These are phyloP conservation scores for Helicolenus hilgendorfi DNA, from an alignment of 2,797 vertebrate genomes.

Conservation along the genomic window DNA sequence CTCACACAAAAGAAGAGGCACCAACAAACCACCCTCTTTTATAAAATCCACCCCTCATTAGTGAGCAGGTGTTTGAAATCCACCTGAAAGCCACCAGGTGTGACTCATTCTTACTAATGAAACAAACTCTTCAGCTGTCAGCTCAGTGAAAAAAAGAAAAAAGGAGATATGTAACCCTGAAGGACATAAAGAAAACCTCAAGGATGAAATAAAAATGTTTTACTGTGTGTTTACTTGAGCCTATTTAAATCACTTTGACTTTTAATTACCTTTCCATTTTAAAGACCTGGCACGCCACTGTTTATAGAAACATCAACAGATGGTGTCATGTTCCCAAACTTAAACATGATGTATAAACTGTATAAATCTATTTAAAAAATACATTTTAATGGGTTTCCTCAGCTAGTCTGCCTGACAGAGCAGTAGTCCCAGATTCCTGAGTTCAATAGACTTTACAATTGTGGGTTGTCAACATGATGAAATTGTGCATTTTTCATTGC, in stretches of 20 bases:
- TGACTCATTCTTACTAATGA: not conserved
- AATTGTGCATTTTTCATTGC: slow-evolving; percentile 50
- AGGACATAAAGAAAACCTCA: not conserved
- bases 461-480: slow-evolving; percentile 19
- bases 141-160: slow-evolving; percentile 7
- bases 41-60: slow-evolving; percentile 20
- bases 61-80: slow-evolving; percentile 14
- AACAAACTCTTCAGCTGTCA: not conserved
- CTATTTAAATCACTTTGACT: slow-evolving; percentile 28
- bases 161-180: not conserved
- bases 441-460: slow-evolving; percentile 17
- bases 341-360: slow-evolving; percentile 9
- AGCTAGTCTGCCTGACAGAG: not conserved
- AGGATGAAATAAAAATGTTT: slow-evolving; percentile 17
- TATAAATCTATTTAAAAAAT: not conserved
- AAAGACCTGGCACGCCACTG: not conserved
- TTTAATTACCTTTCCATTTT: slow-evolving; percentile 36
- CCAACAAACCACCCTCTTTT: not conserved
- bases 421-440: not conserved
- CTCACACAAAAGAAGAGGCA: not conserved
- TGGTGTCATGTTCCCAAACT: slow-evolving; percentile 9
- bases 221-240: not conserved
- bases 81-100: slow-evolving; percentile 14
- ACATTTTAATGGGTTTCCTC: not conserved
- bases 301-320: slow-evolving; percentile 26